These are phyloP conservation scores for Grammomys dolichurus DNA, from an alignment of 2,113 vertebrate species.

Conservation along the genomic window DNA sequence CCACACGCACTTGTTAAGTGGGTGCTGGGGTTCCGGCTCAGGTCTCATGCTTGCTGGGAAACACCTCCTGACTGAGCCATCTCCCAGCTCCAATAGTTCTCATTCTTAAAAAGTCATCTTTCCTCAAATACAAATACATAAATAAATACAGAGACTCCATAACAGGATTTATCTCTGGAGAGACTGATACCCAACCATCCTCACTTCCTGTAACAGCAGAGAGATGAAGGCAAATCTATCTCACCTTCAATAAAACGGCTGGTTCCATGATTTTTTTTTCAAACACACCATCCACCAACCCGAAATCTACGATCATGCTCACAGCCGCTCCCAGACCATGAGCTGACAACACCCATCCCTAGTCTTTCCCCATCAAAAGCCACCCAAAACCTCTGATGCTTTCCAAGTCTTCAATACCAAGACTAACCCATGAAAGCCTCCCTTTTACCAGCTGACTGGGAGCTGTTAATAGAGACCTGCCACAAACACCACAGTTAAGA, in stretches of 20 bases:
- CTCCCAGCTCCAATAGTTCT: neutral
- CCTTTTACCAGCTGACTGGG: neutral
- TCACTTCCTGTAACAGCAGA: constrained; percentile 13
- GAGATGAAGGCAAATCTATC: constrained; percentile 38
- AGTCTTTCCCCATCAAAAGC: constrained; percentile 13
- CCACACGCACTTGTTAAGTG: neutral
- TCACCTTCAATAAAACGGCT: neutral
- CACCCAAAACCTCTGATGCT: neutral
- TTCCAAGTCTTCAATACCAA: neutral
- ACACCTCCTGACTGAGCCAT: neutral
- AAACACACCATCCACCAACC: neutral
- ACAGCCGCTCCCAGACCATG: neutral
- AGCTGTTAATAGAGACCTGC: neutral
- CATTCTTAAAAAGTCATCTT: neutral
- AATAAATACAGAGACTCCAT: constrained; percentile 40
- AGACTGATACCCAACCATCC: constrained; percentile 25
- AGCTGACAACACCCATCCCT: neutral
- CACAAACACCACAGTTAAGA: constrained; percentile 31
- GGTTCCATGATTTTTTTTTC: neutral
- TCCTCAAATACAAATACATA: constrained; percentile 11
- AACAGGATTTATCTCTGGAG: constrained; percentile 49
- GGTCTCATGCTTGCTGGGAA: neutral
- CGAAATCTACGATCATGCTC: neutral
- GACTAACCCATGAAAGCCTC: neutral
- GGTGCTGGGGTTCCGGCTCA: neutral